A percentile compares a stretch with the other conserved stretches of the same genome.
phyloP scores from a whole-genome alignment of 2,888 invertebrate species.

The Caradrina kadenii region DNA sequence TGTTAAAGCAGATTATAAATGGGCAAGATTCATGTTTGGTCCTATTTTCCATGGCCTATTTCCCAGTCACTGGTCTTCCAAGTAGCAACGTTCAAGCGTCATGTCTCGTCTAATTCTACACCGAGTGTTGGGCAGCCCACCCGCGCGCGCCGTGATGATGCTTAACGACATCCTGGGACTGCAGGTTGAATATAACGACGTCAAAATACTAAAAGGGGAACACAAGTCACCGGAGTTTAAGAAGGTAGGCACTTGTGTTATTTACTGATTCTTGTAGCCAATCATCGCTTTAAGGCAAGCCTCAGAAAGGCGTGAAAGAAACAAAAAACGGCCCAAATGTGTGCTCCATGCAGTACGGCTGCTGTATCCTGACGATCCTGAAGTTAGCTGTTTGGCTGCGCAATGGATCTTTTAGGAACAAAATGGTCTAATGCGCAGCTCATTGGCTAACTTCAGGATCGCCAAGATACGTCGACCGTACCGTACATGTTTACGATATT shows the following conservation, averaged over 20 bases:
- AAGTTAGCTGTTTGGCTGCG: no score
- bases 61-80: neutral
- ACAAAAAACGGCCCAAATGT: no score
- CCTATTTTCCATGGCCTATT: neutral
- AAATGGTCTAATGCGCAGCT: no score
- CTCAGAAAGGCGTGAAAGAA: no score
- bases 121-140: slow-evolving; percentile 71
- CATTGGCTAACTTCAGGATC: no score
- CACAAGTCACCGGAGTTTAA: slow-evolving; percentile 68
- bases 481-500: no score
- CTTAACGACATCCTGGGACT: slow-evolving; percentile 68
- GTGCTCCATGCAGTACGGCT: no score
- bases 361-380: no score
- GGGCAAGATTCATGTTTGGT: neutral
- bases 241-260: slow-evolving; percentile 59
- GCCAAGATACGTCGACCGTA: no score
- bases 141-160: slow-evolving; percentile 73
- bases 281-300: no score
- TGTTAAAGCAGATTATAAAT: neutral
- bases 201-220: slow-evolving; percentile 68
- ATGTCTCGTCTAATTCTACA: slow-evolving; percentile 71
- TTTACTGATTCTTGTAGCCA: no score
- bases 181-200: slow-evolving; percentile 65
- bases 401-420: no score
- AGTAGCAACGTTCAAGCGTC: neutral